Base-by-base conservation (phyloP, 1,140 invertebrate species). In the Drosophila sulfurigaster region DNA sequence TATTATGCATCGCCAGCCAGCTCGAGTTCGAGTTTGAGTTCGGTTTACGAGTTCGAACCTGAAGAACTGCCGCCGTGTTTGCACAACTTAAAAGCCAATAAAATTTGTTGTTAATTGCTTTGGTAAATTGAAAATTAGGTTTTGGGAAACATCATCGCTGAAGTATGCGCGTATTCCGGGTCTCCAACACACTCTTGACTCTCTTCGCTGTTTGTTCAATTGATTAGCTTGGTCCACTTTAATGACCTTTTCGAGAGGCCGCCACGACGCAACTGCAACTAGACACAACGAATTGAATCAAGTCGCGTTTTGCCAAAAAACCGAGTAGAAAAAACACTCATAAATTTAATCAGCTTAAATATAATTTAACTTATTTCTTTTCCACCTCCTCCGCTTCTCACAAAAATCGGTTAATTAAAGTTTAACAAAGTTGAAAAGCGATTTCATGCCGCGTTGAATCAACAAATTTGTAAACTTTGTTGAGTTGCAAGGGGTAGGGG, bases 41-140 rank as follows among this genome's bases (percentile, higher is more conserved):
- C 52, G 51, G 68, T 66, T 49, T 62, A 71, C 28, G 62, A 54
- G 65, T 35, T 56, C 20, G 20, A 10, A 38, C 3, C 30, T 32
- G 30, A 32, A 32, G 38, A 41, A n/a, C 41, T n/a, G 46, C 16
- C 75, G 65, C 81, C 81, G 78, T 89, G 81, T 89, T 89, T 89
- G 81, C 78, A 71, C 78, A 79, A 74, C 78, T 89, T 85, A 83
- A 89, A 85, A 89, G 85, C 81, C 85, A 89, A 89, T 89, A 89
- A 89, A 89, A 89, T 89, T 80, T 85, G 75, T 70, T 89, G 85
- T 89, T 89, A 89, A 89, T 89, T 89, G 86, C 73, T 89, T 89
- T 77, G 75, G 85, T 89, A 89, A 89, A 89, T 90, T 89, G 86
- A 89, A 88, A 89, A 89, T 89, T 90, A 89, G 85, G 85, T 88